A percentile compares a stretch with the other conserved stretches of the same genome.
These are phyloP conservation scores for Heliconius charithonia DNA, from an alignment of 2,888 invertebrate genomes.

Conservation along the genomic window DNA sequence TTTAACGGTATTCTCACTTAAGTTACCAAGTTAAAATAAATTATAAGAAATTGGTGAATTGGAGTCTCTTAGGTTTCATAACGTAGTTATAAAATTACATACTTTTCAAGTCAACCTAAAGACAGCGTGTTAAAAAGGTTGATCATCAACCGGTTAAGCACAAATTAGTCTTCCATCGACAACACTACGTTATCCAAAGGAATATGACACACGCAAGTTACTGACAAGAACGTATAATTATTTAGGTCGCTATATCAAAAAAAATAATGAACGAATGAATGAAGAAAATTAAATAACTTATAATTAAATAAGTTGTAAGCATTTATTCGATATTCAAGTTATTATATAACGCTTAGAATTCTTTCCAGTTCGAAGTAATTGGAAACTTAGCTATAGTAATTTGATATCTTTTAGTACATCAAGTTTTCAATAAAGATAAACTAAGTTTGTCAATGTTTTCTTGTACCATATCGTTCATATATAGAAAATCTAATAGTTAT, in stretches of 20 bases:
- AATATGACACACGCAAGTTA: too few species aligned
- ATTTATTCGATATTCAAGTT: neutral
- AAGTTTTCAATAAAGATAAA: neutral
- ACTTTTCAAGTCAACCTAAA: neutral
- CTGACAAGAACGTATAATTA: too few species aligned
- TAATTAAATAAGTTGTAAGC: too few species aligned
- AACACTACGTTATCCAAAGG: neutral
- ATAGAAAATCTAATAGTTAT: neutral
- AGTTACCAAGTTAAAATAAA: too few species aligned
- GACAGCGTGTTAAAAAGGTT: neutral
- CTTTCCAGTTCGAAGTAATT: neutral
- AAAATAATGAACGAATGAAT: too few species aligned
- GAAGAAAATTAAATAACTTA: neutral
- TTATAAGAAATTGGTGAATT: neutral
- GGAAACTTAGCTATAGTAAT: neutral
- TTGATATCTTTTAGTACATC: neutral
- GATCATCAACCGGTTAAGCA: neutral
- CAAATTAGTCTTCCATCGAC: neutral
- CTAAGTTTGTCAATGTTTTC: neutral
- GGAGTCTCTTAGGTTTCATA: neutral
- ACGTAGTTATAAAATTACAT: neutral
- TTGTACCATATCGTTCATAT: neutral
- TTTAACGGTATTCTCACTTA: too few species aligned
- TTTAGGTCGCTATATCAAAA: too few species aligned
- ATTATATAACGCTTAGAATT: neutral